Percentiles rank a stretch among this genome's conserved stretches.
phyloP scores from a whole-genome alignment of 2,113 vertebrate species.

The Patagioenas fasciata region DNA sequence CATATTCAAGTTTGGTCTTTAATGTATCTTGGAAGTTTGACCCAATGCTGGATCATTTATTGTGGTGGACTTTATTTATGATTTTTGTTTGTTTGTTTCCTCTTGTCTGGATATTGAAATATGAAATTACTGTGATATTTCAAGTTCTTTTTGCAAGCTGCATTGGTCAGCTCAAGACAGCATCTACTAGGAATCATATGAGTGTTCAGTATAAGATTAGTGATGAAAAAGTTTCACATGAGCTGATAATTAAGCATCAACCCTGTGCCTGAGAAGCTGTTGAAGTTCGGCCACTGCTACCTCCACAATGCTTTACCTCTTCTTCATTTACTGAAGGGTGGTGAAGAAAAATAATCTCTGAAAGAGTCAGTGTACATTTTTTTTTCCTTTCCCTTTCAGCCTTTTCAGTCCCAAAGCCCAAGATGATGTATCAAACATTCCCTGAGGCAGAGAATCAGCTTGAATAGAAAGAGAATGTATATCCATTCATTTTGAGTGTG shows the following conservation, averaged over 20 bases:
- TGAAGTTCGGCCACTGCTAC: neutral
- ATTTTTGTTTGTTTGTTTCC: neutral
- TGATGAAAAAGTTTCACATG: neutral
- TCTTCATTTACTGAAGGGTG: slow-evolving; percentile 6
- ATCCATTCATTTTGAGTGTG: slow-evolving; percentile 70
- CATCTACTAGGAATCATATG: neutral
- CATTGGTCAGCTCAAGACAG: neutral
- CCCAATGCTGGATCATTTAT: neutral
- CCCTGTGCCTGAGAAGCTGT: neutral
- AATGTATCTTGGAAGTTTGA: neutral
- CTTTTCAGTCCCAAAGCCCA: slow-evolving; percentile 41
- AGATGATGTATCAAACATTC: slow-evolving; percentile 56
- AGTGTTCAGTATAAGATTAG: neutral
- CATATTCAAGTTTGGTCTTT: neutral
- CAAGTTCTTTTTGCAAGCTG: neutral
- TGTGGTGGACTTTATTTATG: neutral
- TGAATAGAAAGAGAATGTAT: slow-evolving; percentile 69
- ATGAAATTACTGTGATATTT: neutral
- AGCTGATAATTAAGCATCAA: neutral
- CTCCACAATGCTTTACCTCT: slow-evolving; percentile 5
- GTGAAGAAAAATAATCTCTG: slow-evolving; percentile 53
- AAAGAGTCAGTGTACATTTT: slow-evolving; percentile 1
- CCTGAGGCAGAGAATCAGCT: slow-evolving; percentile 56
- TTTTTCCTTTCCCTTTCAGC: slow-evolving; percentile 31
- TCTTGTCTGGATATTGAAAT: neutral